Conservation (phyloP, 1,140 invertebrate species). For the Papilio polytes region DNA sequence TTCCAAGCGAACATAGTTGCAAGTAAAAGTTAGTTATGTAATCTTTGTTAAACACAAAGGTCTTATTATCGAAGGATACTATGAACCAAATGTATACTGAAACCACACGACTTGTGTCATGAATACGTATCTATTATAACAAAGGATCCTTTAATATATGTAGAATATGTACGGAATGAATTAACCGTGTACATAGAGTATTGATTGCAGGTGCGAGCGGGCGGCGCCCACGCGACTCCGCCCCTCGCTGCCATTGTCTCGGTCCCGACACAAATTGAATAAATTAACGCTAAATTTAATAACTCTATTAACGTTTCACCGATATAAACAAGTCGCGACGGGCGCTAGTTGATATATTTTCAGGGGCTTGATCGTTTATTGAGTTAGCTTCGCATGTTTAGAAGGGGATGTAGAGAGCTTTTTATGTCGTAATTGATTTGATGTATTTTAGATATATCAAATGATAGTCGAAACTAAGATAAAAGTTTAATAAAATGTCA, state of each 20-base stretch:
- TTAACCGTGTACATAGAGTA: constrained; percentile 35
- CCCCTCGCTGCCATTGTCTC: constrained; percentile 74
- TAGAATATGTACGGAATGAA: constrained; percentile 50
- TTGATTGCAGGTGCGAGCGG: constrained; percentile 64
- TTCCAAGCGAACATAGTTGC: too few species aligned
- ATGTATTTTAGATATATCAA: constrained; percentile 35
- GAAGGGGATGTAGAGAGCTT: constrained; percentile 67
- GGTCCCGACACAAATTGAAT: constrained; percentile 71
- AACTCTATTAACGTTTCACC: constrained; percentile 75
- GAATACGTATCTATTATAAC: neutral
- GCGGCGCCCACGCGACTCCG: constrained; percentile 60
- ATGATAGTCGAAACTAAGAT: neutral
- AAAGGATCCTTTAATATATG: constrained; percentile 15
- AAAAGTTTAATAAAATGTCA: neutral
- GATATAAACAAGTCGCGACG: constrained; percentile 75
- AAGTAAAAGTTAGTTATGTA: too few species aligned
- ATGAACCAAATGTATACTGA: too few species aligned
- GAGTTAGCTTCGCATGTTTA: constrained; percentile 68
- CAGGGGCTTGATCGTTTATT: constrained; percentile 68
- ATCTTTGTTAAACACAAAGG: too few species aligned
- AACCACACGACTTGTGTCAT: too few species aligned
- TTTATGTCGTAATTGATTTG: constrained; percentile 64
- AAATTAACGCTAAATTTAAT: constrained; percentile 81
- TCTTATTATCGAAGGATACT: too few species aligned
- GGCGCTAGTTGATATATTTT: constrained; percentile 67